Conservation (phyloP, 2,113 vertebrate genomes). For the Semicossyphus pulcher region DNA sequence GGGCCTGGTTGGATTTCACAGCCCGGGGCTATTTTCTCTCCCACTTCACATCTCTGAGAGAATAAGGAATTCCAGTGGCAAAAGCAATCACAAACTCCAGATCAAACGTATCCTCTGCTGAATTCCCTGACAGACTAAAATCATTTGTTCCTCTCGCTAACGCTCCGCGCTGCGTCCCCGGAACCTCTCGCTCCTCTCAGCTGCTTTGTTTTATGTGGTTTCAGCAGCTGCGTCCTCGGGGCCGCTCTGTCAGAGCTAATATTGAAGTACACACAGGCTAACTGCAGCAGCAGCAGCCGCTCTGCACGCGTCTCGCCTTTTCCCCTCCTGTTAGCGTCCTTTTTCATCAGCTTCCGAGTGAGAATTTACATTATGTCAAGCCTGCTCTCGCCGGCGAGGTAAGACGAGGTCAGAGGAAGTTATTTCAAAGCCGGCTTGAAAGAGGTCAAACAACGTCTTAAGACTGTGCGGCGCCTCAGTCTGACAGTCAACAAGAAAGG, state of each 20-base stretch:
- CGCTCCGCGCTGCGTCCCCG: conserved; percentile 61
- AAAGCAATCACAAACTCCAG: conserved; percentile 75
- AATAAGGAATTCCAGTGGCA: conserved; percentile 79
- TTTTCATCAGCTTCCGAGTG: conserved; percentile 59
- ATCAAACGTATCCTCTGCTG: conserved; percentile 84
- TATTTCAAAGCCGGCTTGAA: conserved; percentile 66
- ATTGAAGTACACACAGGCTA: conserved; percentile 75
- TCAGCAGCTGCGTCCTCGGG: conserved; percentile 74
- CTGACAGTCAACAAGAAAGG: conserved; percentile 36
- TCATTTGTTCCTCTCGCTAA: conserved; percentile 79
- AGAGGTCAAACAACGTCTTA: conserved; percentile 35
- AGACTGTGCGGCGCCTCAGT: neutral
- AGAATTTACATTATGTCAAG: conserved; percentile 52
- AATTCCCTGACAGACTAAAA: conserved; percentile 83
- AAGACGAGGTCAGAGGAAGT: conserved; percentile 54
- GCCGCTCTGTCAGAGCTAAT: conserved; percentile 81
- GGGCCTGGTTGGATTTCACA: conserved; percentile 48
- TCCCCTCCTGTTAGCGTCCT: conserved; percentile 62
- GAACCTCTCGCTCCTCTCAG: conserved; percentile 57
- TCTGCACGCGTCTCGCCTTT: conserved; percentile 42
- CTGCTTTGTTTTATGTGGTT: conserved; percentile 81
- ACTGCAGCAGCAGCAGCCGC: conserved; percentile 63
- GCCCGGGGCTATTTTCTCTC: conserved; percentile 78
- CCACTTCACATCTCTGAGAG: conserved; percentile 76
- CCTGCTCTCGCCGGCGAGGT: conserved; percentile 25